Percentiles rank a stretch among this genome's conserved stretches.
phyloP scores from a whole-genome alignment of 2,797 vertebrate species.

The Crenuchus spilurus region DNA sequence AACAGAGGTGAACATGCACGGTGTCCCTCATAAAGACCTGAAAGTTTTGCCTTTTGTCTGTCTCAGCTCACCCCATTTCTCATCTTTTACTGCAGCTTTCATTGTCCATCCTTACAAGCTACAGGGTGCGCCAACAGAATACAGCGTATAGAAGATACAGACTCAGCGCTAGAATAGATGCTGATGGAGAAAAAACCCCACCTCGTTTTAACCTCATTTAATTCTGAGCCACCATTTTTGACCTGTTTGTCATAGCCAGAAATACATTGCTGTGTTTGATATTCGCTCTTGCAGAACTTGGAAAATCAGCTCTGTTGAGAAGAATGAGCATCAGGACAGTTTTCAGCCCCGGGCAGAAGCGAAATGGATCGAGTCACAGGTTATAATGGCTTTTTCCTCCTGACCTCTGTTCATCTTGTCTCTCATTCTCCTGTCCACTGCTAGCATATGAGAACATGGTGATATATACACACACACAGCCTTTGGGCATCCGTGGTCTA shows the following conservation, averaged over 20 bases:
- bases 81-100: neutral
- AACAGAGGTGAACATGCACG: conserved; percentile 15
- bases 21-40: conserved; percentile 31
- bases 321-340: conserved; percentile 19
- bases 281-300: conserved; percentile 32
- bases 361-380: conserved; percentile 49
- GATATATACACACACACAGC: conserved; percentile 71
- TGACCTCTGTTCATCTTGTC: conserved; percentile 42
- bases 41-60: neutral
- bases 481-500: conserved; percentile 70
- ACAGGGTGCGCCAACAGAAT: neutral
- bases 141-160: neutral
- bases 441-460: conserved; percentile 64
- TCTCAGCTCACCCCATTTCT: neutral
- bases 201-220: conserved; percentile 48
- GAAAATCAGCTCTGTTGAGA: conserved; percentile 33
- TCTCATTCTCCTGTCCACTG: conserved; percentile 57
- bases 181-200: conserved; percentile 32
- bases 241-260: conserved; percentile 53
- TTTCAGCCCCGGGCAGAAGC: conserved; percentile 25
- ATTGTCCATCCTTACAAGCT: neutral
- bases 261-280: conserved; percentile 42
- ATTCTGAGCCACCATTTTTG: conserved; percentile 44
- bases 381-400: conserved; percentile 52
- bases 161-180: conserved; percentile 11